Evolutionary conservation across 2,113 vertebrate genomes (phyloP), one percentile per base, ranked within the genome.

Genomic region (Gymnocephalus cernua): DNA sequence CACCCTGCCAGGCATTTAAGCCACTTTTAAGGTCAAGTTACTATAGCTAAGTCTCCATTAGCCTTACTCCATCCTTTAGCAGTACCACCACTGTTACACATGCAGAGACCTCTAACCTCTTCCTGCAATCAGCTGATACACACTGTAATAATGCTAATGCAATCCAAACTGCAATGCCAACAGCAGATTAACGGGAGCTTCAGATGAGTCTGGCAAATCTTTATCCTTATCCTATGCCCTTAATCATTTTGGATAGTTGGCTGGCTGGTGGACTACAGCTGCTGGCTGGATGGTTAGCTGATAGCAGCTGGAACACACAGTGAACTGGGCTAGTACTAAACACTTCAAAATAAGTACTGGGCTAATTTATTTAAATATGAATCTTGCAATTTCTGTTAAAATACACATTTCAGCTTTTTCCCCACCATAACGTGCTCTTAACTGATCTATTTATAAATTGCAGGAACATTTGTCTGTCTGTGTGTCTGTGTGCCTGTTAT

Each of bases 111-210:
- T 64, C 13, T 9, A 50, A n/a, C n/a, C n/a, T n/a, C 23, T 53
- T 75, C 66, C 56, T 83, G 29, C 63, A 74, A 74, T 59, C 59
- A 58, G 61, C 71, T 23, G 70, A 82, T 59, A 69, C 45, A 41
- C 73, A 27, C 48, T 56, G 32, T 84, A 88, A 86, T 88, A 77
- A 88, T 86, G 85, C 73, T 83, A 76, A 81, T 81, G 75, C 76
- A 53, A 66, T 32, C 35, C 27, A 75, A 77, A 79, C 35, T 27
- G 64, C 23, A 6, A 72, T 74, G 70, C 81, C 77, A 85, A 47
- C 76, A 74, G 74, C 74, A 85, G 86, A 85, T 92, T 89, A 88
- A 68, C 64, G 3, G 59, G 23, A 48, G 67, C 80, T 67, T 79
- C 79, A 67, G 79, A 86, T 86, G 76, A 80, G 41, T 65, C 56